Conservation (phyloP, 2,113 vertebrate species). For the Stomatorhinus ivindoensis region DNA sequence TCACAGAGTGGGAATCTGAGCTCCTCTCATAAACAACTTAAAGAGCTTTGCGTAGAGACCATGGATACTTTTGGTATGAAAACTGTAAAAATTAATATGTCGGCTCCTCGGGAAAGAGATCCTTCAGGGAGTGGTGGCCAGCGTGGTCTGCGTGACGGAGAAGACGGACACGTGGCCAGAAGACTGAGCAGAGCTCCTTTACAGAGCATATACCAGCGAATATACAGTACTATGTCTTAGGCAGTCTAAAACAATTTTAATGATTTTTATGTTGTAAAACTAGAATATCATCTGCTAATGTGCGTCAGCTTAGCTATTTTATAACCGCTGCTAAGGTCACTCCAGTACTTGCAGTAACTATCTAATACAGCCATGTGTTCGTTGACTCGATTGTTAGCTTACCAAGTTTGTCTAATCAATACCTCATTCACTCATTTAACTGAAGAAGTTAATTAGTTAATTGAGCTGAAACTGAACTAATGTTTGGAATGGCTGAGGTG, state of each 20-base stretch:
- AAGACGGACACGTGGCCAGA: background rate
- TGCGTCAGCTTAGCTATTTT: background rate
- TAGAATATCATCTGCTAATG: background rate
- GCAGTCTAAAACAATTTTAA: background rate
- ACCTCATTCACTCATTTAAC: background rate
- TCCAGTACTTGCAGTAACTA: background rate
- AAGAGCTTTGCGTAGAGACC: background rate
- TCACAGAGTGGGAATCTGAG: constrained; percentile 12
- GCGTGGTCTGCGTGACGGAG: no score
- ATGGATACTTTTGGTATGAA: background rate
- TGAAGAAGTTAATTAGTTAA: background rate
- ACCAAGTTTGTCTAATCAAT: background rate
- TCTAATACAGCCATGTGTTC: background rate
- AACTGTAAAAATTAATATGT: background rate
- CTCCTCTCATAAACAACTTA: background rate
- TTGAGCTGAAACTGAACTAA: background rate
- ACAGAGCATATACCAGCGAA: background rate
- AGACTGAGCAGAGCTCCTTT: background rate
- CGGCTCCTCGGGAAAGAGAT: background rate
- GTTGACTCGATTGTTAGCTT: background rate
- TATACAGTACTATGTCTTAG: background rate
- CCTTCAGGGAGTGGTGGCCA: background rate
- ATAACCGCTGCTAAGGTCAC: background rate
- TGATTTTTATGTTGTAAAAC: background rate
- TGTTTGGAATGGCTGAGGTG: background rate